Evolutionary conservation across 2,113 vertebrate genomes (phyloP).

Genomic region (Sisor rabdophorus): DNA sequence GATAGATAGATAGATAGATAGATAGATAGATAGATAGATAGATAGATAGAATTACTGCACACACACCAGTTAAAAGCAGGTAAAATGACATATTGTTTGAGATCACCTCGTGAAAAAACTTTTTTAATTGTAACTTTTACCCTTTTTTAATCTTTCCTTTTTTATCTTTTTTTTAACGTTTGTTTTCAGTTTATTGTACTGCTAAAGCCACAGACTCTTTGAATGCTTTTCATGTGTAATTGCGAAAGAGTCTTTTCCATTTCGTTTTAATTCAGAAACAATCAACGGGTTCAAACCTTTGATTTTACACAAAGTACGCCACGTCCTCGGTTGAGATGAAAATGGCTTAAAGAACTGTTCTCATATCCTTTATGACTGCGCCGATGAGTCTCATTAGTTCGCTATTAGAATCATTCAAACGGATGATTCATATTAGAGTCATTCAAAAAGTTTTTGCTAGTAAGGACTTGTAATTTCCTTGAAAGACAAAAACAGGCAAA

Average conservation of each 20-base stretch:
- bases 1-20: too few relatives aligned
- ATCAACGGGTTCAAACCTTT: neutral
- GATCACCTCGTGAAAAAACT: neutral
- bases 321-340: neutral
- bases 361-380: conserved; percentile 1
- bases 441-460: neutral
- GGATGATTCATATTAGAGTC: too few relatives aligned
- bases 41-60: too few relatives aligned
- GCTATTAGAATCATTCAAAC: conserved; percentile 17
- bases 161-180: neutral
- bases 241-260: neutral
- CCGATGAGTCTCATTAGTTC: conserved; percentile 15
- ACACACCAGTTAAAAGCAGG: too few relatives aligned
- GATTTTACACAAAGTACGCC: neutral
- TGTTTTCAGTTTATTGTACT: neutral
- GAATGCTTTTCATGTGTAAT: neutral
- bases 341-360: neutral
- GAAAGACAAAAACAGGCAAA: neutral
- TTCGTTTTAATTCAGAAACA: neutral
- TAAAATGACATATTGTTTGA: too few relatives aligned
- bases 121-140: neutral
- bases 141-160: neutral
- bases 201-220: neutral
- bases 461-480: conserved; percentile 20
- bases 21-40: too few relatives aligned